Percentiles rank a stretch among this genome's conserved stretches.
Evolutionary conservation across 2,888 invertebrate genomes (phyloP).

Genomic region (Leptothorax acervorum): DNA sequence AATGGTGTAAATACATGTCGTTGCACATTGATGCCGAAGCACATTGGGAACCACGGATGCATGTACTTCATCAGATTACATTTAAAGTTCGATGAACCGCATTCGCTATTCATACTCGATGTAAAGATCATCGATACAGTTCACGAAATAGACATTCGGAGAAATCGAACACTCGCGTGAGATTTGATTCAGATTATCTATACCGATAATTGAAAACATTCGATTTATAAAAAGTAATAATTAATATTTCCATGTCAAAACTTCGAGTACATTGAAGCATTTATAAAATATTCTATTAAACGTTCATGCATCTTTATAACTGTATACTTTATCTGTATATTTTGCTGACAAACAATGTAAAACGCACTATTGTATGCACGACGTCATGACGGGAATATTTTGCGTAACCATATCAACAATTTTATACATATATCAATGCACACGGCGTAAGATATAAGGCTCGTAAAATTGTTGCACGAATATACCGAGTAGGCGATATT

Average conservation of each 20-base stretch:
- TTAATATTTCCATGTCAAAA: background rate
- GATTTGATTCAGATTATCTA: background rate
- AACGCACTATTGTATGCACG: background rate
- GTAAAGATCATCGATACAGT: slow-evolving; percentile 9
- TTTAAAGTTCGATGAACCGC: slow-evolving; percentile 45
- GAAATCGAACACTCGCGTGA: slow-evolving; percentile 1
- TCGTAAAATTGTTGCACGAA: background rate
- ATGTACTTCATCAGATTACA: slow-evolving; percentile 34
- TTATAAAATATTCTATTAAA: background rate
- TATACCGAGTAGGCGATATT: background rate
- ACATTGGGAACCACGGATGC: slow-evolving; percentile 32
- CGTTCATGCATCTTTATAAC: background rate
- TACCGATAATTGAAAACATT: background rate
- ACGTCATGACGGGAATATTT: background rate
- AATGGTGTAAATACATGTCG: slow-evolving; percentile 7
- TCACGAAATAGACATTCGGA: background rate
- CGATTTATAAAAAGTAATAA: background rate
- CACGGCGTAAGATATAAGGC: background rate
- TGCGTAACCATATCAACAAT: background rate
- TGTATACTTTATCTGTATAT: background rate
- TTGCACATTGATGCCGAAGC: slow-evolving; percentile 8
- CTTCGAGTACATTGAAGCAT: background rate
- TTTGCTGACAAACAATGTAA: background rate
- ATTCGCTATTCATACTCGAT: slow-evolving; percentile 1
- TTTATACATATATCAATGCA: background rate